These are phyloP conservation scores for Drosophila lacteicornis DNA, from an alignment of 1,140 invertebrate species.

Conservation along the genomic window DNA sequence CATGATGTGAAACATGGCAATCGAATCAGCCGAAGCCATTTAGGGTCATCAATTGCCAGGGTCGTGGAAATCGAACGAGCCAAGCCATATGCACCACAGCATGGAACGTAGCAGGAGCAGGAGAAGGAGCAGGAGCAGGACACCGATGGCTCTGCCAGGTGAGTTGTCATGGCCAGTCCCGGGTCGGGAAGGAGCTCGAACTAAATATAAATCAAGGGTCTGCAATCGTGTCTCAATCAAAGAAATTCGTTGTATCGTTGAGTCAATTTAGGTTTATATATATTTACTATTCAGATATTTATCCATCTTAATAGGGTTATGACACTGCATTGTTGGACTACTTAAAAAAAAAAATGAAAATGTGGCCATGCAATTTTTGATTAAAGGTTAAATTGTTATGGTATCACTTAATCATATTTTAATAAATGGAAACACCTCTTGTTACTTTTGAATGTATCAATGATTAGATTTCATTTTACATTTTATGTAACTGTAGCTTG, in stretches of 20 bases:
- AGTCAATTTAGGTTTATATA: background rate
- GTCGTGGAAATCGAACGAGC: conserved; percentile 41
- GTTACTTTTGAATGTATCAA: too few species aligned
- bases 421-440: too few species aligned
- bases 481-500: too few species aligned
- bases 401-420: too few species aligned
- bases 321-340: too few species aligned
- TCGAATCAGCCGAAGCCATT: conserved; percentile 82
- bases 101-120: conserved; percentile 36
- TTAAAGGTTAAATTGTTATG: too few species aligned
- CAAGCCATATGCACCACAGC: conserved; percentile 60
- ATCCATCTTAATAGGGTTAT: background rate
- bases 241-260: background rate
- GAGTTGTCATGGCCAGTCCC: conserved; percentile 40
- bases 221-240: background rate
- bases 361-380: too few species aligned
- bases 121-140: conserved; percentile 12
- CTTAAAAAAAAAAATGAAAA: too few species aligned
- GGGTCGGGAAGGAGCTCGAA: background rate
- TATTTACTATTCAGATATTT: background rate
- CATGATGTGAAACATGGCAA: conserved; percentile 83
- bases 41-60: conserved; percentile 81
- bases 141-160: conserved; percentile 58
- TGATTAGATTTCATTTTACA: too few species aligned
- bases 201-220: conserved; percentile 18